A percentile compares a stretch with the other conserved stretches of the same genome.
These are phyloP conservation scores for Tanaodytes sp. DNA, from an alignment of 2,888 invertebrate genomes.

Conservation along the genomic window DNA sequence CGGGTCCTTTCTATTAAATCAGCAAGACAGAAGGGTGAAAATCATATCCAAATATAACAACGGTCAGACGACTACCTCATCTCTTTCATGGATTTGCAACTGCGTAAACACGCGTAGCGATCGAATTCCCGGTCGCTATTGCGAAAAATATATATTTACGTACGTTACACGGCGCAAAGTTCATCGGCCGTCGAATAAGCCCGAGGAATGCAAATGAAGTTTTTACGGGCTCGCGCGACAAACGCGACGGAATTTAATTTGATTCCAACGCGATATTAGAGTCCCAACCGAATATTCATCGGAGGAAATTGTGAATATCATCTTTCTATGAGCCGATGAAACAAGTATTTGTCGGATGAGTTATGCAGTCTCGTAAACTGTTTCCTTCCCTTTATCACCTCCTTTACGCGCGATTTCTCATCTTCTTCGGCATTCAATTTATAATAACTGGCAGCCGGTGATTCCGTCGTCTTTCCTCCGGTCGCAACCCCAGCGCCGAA, in stretches of 20 bases:
- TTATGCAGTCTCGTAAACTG: slow-evolving; percentile 59
- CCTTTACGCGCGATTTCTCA: slow-evolving; percentile 60
- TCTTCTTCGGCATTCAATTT: slow-evolving; percentile 64
- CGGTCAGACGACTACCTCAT: slow-evolving; percentile 22
- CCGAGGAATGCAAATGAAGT: too few relatives aligned
- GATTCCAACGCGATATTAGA: slow-evolving; percentile 43
- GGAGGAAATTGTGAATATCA: slow-evolving; percentile 47
- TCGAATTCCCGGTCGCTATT: too few relatives aligned
- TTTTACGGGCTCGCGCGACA: too few relatives aligned
- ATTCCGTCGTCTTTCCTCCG: slow-evolving; percentile 53
- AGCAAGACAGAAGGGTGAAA: slow-evolving; percentile 66
- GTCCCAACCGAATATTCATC: slow-evolving; percentile 39
- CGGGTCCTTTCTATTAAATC: slow-evolving; percentile 71
- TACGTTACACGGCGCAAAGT: too few relatives aligned
- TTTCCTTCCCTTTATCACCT: slow-evolving; percentile 58
- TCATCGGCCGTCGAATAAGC: too few relatives aligned
- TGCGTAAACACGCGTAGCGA: slow-evolving; percentile 5
- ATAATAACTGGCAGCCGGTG: slow-evolving; percentile 64
- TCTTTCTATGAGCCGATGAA: slow-evolving; percentile 55
- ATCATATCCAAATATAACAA: slow-evolving; percentile 56
- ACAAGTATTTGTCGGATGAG: slow-evolving; percentile 57
- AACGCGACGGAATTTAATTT: slow-evolving; percentile 43
- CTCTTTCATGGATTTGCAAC: slow-evolving; percentile 52
- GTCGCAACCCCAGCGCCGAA: slow-evolving; percentile 32
- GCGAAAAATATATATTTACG: too few relatives aligned